These are phyloP conservation scores for Chironomus striatipennis DNA, from an alignment of 1,140 invertebrate genomes.

Conservation along the genomic window DNA sequence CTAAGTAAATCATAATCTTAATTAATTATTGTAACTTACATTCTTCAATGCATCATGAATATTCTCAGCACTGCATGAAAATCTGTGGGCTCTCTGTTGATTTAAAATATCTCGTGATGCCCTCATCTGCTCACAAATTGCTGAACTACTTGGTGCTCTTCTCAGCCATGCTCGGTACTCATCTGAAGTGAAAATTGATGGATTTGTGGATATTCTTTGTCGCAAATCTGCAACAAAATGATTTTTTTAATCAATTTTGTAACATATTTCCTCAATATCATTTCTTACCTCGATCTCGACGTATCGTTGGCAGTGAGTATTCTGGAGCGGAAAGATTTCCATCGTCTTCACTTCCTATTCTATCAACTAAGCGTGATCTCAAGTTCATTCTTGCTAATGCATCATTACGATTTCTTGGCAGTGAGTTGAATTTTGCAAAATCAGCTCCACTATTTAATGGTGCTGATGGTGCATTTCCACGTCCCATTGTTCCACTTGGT, in stretches of 20 bases:
- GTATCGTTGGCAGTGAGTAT: constrained; percentile 47
- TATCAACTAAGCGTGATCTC: constrained; percentile 35
- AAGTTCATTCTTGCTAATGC: constrained; percentile 41
- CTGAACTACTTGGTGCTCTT: constrained; percentile 81
- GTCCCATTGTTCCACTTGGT: constrained; percentile 42
- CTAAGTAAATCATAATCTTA: not conserved
- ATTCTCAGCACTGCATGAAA: constrained; percentile 84
- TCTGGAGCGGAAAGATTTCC: constrained; percentile 74
- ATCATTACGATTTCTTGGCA: constrained; percentile 62
- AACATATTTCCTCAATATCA: not conserved
- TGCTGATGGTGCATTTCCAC: constrained; percentile 39
- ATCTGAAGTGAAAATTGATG: constrained; percentile 74
- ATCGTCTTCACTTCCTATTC: constrained; percentile 68
- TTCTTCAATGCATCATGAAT: constrained; percentile 71
- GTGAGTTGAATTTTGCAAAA: constrained; percentile 57
- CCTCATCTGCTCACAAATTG: constrained; percentile 81
- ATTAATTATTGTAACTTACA: constrained; percentile 43
- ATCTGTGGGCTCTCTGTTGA: constrained; percentile 59
- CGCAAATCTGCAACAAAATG: constrained; percentile 31
- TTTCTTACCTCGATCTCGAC: constrained; percentile 50
- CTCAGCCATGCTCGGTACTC: constrained; percentile 85
- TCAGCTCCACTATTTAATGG: constrained; percentile 33
- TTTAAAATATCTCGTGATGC: constrained; percentile 56
- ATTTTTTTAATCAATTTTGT: not conserved
- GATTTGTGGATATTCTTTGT: constrained; percentile 35